Evolutionary conservation across 35 echinoderm and acorn worm species (phyloP).

Genomic region (Hemicentrotus pulcherrimus): DNA sequence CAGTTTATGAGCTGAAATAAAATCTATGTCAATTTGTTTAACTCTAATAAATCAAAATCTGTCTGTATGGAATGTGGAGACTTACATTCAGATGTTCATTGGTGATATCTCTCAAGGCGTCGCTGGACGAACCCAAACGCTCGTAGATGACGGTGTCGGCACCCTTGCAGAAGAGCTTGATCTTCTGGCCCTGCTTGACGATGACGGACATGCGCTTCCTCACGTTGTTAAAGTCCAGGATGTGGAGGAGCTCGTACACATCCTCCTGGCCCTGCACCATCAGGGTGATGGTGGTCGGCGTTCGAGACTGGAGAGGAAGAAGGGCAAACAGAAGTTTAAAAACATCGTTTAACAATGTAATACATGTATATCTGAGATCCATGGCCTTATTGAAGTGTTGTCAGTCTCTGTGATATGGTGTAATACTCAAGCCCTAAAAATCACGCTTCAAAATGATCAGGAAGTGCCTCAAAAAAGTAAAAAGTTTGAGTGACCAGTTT

Average conservation of each 20-base stretch:
- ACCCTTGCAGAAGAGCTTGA: slow-evolving; percentile 94
- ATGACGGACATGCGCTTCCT: slow-evolving; percentile 97
- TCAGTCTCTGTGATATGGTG: too few relatives aligned
- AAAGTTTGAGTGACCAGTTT: too few relatives aligned
- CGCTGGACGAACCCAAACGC: slow-evolving; percentile 65
- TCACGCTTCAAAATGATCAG: too few relatives aligned
- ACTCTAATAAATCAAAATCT: too few relatives aligned
- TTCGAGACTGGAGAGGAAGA: slow-evolving; percentile 66
- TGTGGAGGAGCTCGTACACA: slow-evolving; percentile 87
- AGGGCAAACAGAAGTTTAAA: background rate
- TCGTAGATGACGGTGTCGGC: slow-evolving; percentile 90
- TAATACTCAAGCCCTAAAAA: too few relatives aligned
- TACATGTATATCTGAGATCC: too few relatives aligned
- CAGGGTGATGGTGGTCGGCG: slow-evolving; percentile 90
- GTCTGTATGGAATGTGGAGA: background rate
- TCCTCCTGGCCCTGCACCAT: slow-evolving; percentile 80
- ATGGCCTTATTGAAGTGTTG: too few relatives aligned
- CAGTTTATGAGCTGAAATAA: too few relatives aligned
- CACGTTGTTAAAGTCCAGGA: slow-evolving; percentile 98
- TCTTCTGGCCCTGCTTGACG: slow-evolving; percentile 75
- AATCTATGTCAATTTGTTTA: too few relatives aligned
- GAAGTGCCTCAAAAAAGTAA: too few relatives aligned
- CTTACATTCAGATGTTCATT: slow-evolving; percentile 91
- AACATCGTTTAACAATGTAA: too few relatives aligned
- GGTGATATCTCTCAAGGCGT: slow-evolving; percentile 73